Conservation (phyloP, 2,888 invertebrate genomes). For the Laothoe populi region DNA sequence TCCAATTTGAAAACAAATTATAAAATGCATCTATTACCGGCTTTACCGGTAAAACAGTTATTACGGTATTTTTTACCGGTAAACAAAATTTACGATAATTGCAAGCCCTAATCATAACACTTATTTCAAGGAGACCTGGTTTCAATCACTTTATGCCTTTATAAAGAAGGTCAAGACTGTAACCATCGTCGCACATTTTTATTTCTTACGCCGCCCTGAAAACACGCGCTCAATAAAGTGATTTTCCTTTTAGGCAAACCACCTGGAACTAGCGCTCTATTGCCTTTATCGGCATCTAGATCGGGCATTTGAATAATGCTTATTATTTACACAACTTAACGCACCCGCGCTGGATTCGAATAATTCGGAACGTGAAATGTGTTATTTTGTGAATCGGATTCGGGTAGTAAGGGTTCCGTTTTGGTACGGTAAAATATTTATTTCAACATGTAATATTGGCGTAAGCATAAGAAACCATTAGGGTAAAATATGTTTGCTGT, state of each 20-base stretch:
- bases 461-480: too few relatives aligned
- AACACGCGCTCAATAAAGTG: constrained; percentile 11
- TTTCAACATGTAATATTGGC: too few relatives aligned
- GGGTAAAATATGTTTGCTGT: too few relatives aligned
- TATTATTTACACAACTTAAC: constrained; percentile 19
- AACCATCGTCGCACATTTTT: not conserved
- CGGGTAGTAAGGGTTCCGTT: not conserved
- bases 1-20: too few relatives aligned
- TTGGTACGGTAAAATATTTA: too few relatives aligned
- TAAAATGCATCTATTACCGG: too few relatives aligned
- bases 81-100: too few relatives aligned
- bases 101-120: too few relatives aligned
- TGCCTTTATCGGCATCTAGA: constrained; percentile 18
- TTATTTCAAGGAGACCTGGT: not conserved
- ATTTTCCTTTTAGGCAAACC: constrained; percentile 15
- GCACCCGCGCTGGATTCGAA: not conserved
- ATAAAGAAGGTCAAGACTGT: not conserved
- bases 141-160: not conserved
- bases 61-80: too few relatives aligned
- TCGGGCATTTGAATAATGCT: constrained; percentile 16
- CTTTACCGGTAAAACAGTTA: too few relatives aligned
- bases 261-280: constrained; percentile 6
- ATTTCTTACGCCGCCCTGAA: constrained; percentile 9
- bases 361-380: not conserved
- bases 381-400: not conserved